Conservation (phyloP, 2,888 invertebrate genomes). For the Beris morrisii region DNA sequence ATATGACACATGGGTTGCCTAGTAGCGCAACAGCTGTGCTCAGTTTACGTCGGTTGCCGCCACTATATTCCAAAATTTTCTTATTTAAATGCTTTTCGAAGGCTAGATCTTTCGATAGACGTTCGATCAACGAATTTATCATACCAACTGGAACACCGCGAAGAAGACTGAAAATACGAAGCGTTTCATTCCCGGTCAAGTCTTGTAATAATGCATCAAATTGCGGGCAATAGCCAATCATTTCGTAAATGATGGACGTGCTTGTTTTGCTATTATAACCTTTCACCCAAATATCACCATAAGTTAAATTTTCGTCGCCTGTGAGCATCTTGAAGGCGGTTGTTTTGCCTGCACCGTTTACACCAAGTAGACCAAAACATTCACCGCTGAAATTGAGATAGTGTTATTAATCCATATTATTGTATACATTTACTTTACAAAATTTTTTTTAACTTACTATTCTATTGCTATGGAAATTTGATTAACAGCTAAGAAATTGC, state of each 20-base stretch:
- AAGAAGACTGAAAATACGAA: constrained; percentile 63
- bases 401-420: not conserved
- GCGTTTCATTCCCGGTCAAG: constrained; percentile 66
- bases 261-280: constrained; percentile 57
- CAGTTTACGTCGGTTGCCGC: constrained; percentile 70
- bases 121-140: constrained; percentile 48
- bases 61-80: constrained; percentile 62
- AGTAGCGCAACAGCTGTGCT: constrained; percentile 71
- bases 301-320: constrained; percentile 70
- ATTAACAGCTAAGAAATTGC: constrained; percentile 70
- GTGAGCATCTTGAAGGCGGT: constrained; percentile 83
- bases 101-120: constrained; percentile 60
- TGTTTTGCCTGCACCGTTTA: constrained; percentile 81
- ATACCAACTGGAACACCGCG: constrained; percentile 57
- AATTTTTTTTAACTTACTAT: constrained; percentile 20
- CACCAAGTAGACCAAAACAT: constrained; percentile 74
- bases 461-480: constrained; percentile 60
- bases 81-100: constrained; percentile 64
- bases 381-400: constrained; percentile 56
- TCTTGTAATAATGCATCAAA: constrained; percentile 68
- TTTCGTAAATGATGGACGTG: constrained; percentile 60
- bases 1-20: constrained; percentile 66
- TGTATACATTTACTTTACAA: not conserved
- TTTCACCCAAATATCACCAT: constrained; percentile 67
- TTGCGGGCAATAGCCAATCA: constrained; percentile 65